phyloP scores from a whole-genome alignment of 1,140 invertebrate species.

The Neodiprion lecontei region DNA sequence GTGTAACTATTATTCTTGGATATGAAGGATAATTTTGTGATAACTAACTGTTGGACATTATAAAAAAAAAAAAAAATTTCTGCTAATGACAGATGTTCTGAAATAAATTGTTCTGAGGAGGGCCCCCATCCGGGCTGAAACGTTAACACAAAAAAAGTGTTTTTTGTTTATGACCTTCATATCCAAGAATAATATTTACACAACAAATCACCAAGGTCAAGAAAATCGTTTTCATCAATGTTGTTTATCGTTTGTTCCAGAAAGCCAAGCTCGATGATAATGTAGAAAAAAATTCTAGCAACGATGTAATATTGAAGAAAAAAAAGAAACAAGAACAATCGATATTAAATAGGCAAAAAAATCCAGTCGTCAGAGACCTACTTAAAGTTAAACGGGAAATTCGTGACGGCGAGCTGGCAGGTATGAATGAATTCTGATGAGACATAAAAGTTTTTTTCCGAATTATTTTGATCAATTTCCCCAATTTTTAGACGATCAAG shows the following conservation, averaged over 20 bases:
- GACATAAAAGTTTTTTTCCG: not conserved
- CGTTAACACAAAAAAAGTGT: too few relatives aligned
- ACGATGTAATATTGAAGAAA: constrained; percentile 50
- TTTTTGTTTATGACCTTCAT: too few relatives aligned
- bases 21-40: too few relatives aligned
- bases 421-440: not conserved
- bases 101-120: too few relatives aligned
- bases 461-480: constrained; percentile 10
- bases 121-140: too few relatives aligned
- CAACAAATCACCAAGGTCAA: too few relatives aligned
- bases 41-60: too few relatives aligned
- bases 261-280: constrained; percentile 31
- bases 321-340: constrained; percentile 57
- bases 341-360: constrained; percentile 45
- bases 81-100: too few relatives aligned
- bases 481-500: constrained; percentile 43
- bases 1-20: too few relatives aligned
- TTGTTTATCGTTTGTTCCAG: constrained; percentile 15
- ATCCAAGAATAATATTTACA: too few relatives aligned
- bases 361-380: constrained; percentile 44
- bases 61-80: too few relatives aligned
- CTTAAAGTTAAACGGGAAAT: constrained; percentile 54
- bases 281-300: constrained; percentile 41
- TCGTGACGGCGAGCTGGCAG: constrained; percentile 42
- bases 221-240: too few relatives aligned